Conservation (phyloP, 1,140 invertebrate species). For the Pseudachorutes palmiensis region DNA sequence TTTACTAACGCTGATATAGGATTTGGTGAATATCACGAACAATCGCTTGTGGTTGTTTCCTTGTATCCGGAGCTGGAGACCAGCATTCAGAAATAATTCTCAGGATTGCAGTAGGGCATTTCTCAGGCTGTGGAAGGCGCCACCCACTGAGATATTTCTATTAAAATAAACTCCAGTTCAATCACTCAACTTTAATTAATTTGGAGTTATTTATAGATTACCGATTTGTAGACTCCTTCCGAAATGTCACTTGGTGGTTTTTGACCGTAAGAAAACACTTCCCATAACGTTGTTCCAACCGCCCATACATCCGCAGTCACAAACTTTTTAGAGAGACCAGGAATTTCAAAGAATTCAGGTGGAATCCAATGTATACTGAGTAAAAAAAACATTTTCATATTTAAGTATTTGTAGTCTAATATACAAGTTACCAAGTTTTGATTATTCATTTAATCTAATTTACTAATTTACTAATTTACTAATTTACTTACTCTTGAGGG, state of each 20-base stretch:
- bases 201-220: not conserved
- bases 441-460: conserved; percentile 20
- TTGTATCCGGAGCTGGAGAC: conserved; percentile 58
- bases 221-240: conserved; percentile 21
- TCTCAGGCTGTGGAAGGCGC: conserved; percentile 60
- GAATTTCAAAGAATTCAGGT: conserved; percentile 62
- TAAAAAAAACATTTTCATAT: too few species aligned
- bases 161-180: too few species aligned
- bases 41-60: conserved; percentile 68
- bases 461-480: conserved; percentile 15
- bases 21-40: conserved; percentile 75
- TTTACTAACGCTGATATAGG: conserved; percentile 58
- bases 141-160: conserved; percentile 62
- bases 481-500: conserved; percentile 53
- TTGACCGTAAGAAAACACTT: conserved; percentile 71
- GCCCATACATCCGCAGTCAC: conserved; percentile 74
- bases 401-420: too few species aligned
- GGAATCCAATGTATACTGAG: conserved; percentile 77
- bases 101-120: conserved; percentile 73
- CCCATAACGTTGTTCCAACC: conserved; percentile 78
- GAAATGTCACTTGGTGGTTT: conserved; percentile 36
- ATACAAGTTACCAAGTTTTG: too few species aligned
- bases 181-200: not conserved
- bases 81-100: conserved; percentile 80
- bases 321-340: conserved; percentile 54